Conservation (phyloP, 1,140 invertebrate species). For the Lepidurus packardi region DNA sequence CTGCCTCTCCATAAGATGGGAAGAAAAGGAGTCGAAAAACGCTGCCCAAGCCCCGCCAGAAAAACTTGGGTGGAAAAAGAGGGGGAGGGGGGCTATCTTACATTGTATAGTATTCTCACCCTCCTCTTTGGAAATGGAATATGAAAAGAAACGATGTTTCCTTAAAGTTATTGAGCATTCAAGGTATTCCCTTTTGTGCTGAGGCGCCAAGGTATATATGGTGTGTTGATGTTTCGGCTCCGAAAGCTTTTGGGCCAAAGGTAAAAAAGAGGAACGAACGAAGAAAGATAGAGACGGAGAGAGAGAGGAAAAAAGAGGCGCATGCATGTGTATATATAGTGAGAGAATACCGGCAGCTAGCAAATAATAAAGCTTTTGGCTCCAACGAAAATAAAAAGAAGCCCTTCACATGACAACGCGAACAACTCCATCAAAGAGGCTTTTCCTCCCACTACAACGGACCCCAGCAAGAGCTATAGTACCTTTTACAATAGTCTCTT, state of each 20-base stretch:
- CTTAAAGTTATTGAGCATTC: background rate
- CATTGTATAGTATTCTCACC: background rate
- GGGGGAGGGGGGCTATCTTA: background rate
- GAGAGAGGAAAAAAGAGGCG: background rate
- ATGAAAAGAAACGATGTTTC: background rate
- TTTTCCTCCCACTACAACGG: background rate
- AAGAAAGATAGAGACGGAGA: background rate
- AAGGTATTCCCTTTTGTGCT: background rate
- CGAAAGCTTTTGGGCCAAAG: background rate
- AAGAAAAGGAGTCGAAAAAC: no score
- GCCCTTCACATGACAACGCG: constrained; percentile 9
- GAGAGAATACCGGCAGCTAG: background rate
- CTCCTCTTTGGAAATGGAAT: background rate
- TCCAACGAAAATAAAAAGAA: background rate
- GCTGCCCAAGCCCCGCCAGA: no score
- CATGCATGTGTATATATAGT: background rate
- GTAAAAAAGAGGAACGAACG: background rate
- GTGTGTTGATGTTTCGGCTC: background rate
- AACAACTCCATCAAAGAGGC: constrained; percentile 12
- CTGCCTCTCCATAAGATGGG: background rate
- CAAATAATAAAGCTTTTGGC: background rate
- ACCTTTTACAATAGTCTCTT: background rate
- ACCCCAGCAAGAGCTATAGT: background rate
- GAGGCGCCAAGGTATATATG: constrained; percentile 21
- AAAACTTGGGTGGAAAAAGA: background rate